Evolutionary conservation across 2,113 vertebrate species (phyloP).

Genomic region (Eptesicus fuscus): DNA sequence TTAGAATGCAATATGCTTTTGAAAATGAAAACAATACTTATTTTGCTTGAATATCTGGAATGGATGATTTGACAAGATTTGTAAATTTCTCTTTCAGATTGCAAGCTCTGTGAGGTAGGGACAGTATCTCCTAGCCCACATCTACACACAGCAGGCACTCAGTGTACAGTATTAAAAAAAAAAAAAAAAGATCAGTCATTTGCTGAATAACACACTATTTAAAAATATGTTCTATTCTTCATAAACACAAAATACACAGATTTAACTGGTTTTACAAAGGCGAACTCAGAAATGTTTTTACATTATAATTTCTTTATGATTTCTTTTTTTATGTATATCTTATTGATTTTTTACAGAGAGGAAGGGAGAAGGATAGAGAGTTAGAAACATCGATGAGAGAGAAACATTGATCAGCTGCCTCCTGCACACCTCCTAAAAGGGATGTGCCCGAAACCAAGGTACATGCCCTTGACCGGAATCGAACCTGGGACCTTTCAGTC

Average conservation of each 20-base stretch:
- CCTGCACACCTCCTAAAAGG: too few relatives aligned
- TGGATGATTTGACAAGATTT: neutral
- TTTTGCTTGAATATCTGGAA: neutral
- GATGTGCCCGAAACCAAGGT: too few relatives aligned
- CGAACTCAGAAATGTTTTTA: neutral
- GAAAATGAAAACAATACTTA: neutral
- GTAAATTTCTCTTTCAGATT: neutral
- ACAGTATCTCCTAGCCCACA: neutral
- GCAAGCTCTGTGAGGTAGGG: neutral
- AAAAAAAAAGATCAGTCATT: neutral
- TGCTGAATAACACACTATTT: neutral
- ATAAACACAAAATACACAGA: neutral
- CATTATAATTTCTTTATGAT: neutral
- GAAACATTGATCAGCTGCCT: too few relatives aligned
- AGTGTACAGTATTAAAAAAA: neutral
- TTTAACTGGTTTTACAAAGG: neutral
- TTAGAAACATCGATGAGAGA: too few relatives aligned
- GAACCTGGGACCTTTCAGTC: too few relatives aligned
- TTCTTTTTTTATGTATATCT: too few relatives aligned
- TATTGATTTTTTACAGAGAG: too few relatives aligned
- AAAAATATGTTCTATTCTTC: neutral
- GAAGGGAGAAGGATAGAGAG: too few relatives aligned
- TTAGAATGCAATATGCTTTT: neutral
- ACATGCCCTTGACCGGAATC: too few relatives aligned
- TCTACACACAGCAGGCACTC: neutral